Base-by-base conservation (phyloP, 1,140 invertebrate species). In the Pemphigus obesinymphae region DNA sequence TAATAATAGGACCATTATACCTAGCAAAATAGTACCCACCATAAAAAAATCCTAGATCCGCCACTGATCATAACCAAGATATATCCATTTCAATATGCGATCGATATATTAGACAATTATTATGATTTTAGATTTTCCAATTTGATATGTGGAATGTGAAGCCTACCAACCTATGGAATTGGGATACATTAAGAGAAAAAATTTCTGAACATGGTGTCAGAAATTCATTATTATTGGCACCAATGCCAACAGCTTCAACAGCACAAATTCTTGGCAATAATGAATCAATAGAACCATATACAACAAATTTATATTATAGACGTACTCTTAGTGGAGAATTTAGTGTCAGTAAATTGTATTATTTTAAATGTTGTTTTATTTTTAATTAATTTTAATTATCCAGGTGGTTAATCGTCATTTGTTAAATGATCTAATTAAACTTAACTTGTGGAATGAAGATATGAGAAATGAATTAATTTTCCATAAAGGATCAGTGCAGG, bases 191-290 rank as follows among this genome's bases (percentile, higher is more conserved):
- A 43, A 97, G 97, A 87, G 89, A 89, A 83, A 94, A 95, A 85
- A 99, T 99, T 85, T 91, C 92, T 13, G 90, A 95, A 87, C 90
- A 96, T 89, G 98, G 98, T 34, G 89, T 99, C 0, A 89, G 97
- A 68, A 99, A 99, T 89, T 98, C 96, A 20, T 88, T 99, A 11
- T 88, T 99, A 3, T 84, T 99, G 68, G 97, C 98, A 0, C 97
- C 97, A 1, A 99, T 99, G 98, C 98, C 98, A 3, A 99, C 98
- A 17, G 97, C 98, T 17, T 99, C 97, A 2, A 99, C 98, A 0
- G 97, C 98, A 8, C 98, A 99, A 89, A 99, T 99, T 86, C 90
- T 99, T 43, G 98, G 98, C 17, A 99, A 99, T 85, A 99, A 99
- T 87, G 97, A 99, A 88, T 96, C 96, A 0, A 95, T 99, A 86